A percentile compares a stretch with the other conserved stretches of the same genome.
Evolutionary conservation across 2,797 vertebrate genomes (phyloP).

Genomic region (Sebastes taczanowskii): DNA sequence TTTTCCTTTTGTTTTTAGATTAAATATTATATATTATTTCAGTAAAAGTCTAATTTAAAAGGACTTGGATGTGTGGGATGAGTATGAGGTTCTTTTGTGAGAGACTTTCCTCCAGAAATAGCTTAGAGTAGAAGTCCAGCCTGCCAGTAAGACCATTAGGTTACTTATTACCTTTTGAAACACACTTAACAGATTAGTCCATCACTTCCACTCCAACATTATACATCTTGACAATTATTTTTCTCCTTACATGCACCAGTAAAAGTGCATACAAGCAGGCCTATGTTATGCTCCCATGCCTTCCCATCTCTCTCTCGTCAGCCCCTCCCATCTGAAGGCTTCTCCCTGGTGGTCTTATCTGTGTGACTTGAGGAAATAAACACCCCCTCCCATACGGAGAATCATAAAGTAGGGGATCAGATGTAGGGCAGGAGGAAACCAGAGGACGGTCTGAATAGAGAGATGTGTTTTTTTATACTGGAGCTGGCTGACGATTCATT

Average conservation of each 20-base stretch:
- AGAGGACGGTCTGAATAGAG: not conserved
- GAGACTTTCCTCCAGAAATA: not conserved
- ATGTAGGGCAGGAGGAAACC: slow-evolving; percentile 7
- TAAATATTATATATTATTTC: too few species aligned
- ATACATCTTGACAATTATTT: not conserved
- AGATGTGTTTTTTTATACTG: not conserved
- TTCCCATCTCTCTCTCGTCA: not conserved
- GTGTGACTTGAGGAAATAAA: slow-evolving; percentile 35
- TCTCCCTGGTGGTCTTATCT: slow-evolving; percentile 47
- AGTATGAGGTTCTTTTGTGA: not conserved
- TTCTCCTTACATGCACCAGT: not conserved
- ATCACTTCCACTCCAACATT: not conserved
- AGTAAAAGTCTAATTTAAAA: too few species aligned
- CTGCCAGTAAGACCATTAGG: not conserved
- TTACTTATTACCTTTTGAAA: not conserved
- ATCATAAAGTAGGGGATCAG: slow-evolving; percentile 1
- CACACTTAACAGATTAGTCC: fast-evolving
- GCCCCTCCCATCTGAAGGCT: slow-evolving; percentile 66
- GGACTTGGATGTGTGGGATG: too few species aligned
- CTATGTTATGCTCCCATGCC: not conserved
- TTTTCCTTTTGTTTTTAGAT: too few species aligned
- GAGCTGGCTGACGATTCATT: not conserved
- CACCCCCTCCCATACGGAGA: slow-evolving; percentile 30
- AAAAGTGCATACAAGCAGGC: not conserved
- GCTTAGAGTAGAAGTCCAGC: not conserved